phyloP scores from a whole-genome alignment of 2,888 invertebrate species.

The Eudasyphora cyanicolor region DNA sequence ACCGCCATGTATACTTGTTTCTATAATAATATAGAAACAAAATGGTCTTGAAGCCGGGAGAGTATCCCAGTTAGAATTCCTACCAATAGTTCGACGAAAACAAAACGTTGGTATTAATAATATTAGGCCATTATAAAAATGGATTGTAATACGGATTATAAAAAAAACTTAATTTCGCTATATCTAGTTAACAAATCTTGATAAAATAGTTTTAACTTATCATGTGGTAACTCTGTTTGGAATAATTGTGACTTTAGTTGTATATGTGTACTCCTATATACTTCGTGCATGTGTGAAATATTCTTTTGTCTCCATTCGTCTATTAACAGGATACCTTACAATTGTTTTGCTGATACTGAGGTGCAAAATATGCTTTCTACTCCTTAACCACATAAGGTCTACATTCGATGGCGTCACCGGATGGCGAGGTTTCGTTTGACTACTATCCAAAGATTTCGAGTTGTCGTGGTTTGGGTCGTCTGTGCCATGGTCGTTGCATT shows the following conservation, averaged over 20 bases:
- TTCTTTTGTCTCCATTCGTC: slow-evolving; percentile 8
- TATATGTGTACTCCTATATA: not conserved
- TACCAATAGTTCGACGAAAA: no score
- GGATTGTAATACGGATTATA: no score
- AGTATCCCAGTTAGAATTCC: no score
- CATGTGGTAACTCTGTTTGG: no score
- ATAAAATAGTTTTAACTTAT: no score
- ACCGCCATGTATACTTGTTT: no score
- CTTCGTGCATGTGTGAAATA: not conserved
- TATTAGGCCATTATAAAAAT: no score
- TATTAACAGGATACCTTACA: slow-evolving; percentile 28
- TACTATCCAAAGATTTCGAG: slow-evolving; percentile 7
- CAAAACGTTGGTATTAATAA: no score
- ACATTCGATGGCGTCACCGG: not conserved
- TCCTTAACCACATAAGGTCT: slow-evolving; percentile 27
- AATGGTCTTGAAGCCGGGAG: no score
- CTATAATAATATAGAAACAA: no score
- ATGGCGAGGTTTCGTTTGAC: not conserved
- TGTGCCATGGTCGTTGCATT: slow-evolving; percentile 1
- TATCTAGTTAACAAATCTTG: no score
- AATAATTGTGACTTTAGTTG: not conserved
- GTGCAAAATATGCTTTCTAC: slow-evolving; percentile 57
- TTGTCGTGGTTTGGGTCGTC: not conserved
- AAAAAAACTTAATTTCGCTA: no score
- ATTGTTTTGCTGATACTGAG: slow-evolving; percentile 48